Evolutionary conservation across 1,140 invertebrate genomes (phyloP), one percentile per base, ranked within the genome.

Genomic region (Gonioctena quinquepunctata): DNA sequence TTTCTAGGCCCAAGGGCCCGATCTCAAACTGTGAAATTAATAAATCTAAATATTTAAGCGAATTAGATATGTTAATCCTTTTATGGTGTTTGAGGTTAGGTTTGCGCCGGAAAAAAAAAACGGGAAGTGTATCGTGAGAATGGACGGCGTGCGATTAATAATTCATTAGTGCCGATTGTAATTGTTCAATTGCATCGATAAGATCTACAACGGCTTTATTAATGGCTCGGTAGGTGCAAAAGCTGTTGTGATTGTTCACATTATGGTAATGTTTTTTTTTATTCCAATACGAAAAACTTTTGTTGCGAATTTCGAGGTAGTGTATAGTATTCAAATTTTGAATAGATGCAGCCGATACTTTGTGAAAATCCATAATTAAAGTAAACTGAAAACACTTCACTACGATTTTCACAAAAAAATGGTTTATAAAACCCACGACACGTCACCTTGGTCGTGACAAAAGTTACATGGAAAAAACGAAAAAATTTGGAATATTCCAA

Each of bases 11-110:
- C 60, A 22, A 59, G 48, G 70, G 63, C 42, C 50, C 67, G 62
- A 50, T 68, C 66, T 49, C 70, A 56, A 27, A 72, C 66, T 72
- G 70, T 72, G 70, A 72, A 72, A 72, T 72, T 72, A 72, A 68
- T 68, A 72, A 72, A 72, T 72, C 70, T 68, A 72, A 72, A 72
- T 72, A 72, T 72, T 72, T 72, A 56, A 42, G 11, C 42, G 61
- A 50, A 64, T 49, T 64, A 26, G 21, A 50, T 60, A 64, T 49
- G 61, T 49, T 13, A 64, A 49, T 22, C 61, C 61, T 48, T 64
- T 48, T 64, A 64, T 11, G 19, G 18, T 21, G 33, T 48, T 22
- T 21, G 61, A 64, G 61, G 42, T 64, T 64, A 49, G 61, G 19
- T 28, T 60, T 25, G 52, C 4, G 13, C 16, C 16, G 0, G 3